Evolutionary conservation across 2,113 vertebrate species (phyloP), one percentile per base, ranked within the genome.

Genomic region (Phylloscopus trochiloides): DNA sequence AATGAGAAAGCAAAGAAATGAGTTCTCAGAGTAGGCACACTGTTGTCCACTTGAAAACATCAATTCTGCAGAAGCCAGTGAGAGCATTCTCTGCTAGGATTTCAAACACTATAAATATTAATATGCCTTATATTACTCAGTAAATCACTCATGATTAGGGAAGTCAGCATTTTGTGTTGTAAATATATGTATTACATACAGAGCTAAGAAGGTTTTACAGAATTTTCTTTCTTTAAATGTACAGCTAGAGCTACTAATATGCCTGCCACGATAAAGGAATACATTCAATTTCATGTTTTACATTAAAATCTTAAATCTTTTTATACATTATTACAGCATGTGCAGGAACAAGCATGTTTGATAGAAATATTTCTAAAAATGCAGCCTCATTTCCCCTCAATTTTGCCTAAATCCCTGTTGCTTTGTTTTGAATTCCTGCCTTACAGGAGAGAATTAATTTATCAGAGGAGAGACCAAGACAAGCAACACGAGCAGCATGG

Each of bases 391-490:
- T 72, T 79, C 59, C 26, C 36, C 38, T 38, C 36, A 40, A 9
- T 19, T 61, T 38, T 14, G 17, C 52, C n/a, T 86, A 29, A 51
- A 86, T 83, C 88, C 38, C 55, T 75, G 34, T 52, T 74, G 79
- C 79, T 94, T 92, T 80, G 26, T 77, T 97, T 80, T 77, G 45
- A 51, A 77, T 92, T 94, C 85, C 34, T 94, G 24, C 54, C 34
- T 68, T 84, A 50, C 9, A 54, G 86, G 29, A 79, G 52, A 55
- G 96, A 34, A 43, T 82, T 15, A 80, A 68, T 65, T 89, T 94
- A 82, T 88, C 81, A 94, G 52, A 82, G 31, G 31, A 63, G 86
- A 71, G 62, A 95, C 89, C 87, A 81, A 66, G 24, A 59, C 38
- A 87, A 77, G 34, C 32, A 93, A 34, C 36, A 73, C 0, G 18